phyloP scores from a whole-genome alignment of 2,888 invertebrate species.

The Oscheius sp. region DNA sequence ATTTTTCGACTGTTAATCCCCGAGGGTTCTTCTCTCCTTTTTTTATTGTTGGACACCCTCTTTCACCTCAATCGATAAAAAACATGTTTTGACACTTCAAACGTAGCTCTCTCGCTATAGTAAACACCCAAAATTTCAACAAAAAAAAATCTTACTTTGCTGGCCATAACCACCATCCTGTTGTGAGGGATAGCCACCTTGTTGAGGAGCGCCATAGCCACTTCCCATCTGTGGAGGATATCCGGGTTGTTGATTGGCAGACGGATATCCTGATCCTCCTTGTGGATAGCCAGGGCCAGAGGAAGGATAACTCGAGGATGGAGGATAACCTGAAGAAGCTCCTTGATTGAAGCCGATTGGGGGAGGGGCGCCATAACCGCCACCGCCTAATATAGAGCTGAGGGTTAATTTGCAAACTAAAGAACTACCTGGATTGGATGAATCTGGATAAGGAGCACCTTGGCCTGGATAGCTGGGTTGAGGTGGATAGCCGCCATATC shows the following conservation, averaged over 20 bases:
- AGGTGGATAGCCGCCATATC: conserved; percentile 25
- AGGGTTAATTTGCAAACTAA: neutral
- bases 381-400: neutral
- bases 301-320: neutral
- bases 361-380: conserved; percentile 15
- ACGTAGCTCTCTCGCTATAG: too few species aligned
- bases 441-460: conserved; percentile 29
- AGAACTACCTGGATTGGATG: neutral
- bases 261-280: neutral
- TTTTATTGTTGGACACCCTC: too few species aligned
- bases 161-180: neutral
- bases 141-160: neutral
- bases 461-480: conserved; percentile 31
- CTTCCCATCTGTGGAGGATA: conserved; percentile 11
- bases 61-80: too few species aligned
- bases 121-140: neutral
- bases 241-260: too few species aligned
- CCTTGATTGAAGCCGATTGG: conserved; percentile 14
- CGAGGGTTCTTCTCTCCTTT: too few species aligned
- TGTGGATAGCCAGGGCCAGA: conserved; percentile 20
- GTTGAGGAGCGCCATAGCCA: conserved; percentile 1
- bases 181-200: conserved; percentile 31
- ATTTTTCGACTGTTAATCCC: too few species aligned
- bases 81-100: neutral
- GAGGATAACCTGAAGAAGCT: neutral